A percentile compares a stretch with the other conserved stretches of the same genome.
These are phyloP conservation scores for Acrocyrtus sp. DNA, from an alignment of 2,888 invertebrate genomes.

Conservation along the genomic window DNA sequence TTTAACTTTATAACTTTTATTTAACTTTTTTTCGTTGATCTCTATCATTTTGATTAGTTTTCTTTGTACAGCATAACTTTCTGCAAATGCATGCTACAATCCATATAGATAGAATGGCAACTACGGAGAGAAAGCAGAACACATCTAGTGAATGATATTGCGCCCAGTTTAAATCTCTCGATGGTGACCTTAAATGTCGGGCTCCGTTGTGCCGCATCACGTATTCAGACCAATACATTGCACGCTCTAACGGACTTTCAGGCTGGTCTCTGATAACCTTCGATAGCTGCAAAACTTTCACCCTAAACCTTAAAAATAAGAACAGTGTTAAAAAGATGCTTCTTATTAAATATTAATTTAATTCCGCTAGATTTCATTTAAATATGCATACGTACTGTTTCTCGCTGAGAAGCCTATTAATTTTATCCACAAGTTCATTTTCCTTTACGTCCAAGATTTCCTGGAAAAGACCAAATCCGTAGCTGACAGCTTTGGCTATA, in stretches of 20 bases:
- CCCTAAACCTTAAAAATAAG: slow-evolving; percentile 35
- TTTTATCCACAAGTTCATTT: slow-evolving; percentile 11
- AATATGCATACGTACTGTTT: neutral
- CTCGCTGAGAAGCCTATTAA: slow-evolving; percentile 7
- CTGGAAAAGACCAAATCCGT: slow-evolving; percentile 16
- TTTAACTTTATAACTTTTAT: too few relatives aligned
- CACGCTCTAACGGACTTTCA: slow-evolving; percentile 56
- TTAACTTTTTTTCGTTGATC: neutral
- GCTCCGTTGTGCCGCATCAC: slow-evolving; percentile 46
- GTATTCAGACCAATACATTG: slow-evolving; percentile 59
- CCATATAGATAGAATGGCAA: neutral
- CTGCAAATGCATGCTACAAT: neutral
- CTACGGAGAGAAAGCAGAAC: neutral
- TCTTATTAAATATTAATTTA: too few relatives aligned
- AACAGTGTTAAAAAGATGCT: too few relatives aligned
- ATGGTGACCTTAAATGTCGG: slow-evolving; percentile 15
- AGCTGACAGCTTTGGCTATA: neutral
- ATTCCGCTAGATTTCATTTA: neutral
- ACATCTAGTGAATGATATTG: slow-evolving; percentile 28
- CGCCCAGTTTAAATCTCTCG: slow-evolving; percentile 24
- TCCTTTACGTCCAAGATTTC: slow-evolving; percentile 31
- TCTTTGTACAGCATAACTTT: slow-evolving; percentile 1
- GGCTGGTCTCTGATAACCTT: slow-evolving; percentile 54
- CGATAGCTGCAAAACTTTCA: slow-evolving; percentile 34
- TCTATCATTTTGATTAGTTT: neutral